Evolutionary conservation across 2,113 vertebrate species (phyloP), one percentile per base, ranked within the genome.

Genomic region (Athene cunicularia): DNA sequence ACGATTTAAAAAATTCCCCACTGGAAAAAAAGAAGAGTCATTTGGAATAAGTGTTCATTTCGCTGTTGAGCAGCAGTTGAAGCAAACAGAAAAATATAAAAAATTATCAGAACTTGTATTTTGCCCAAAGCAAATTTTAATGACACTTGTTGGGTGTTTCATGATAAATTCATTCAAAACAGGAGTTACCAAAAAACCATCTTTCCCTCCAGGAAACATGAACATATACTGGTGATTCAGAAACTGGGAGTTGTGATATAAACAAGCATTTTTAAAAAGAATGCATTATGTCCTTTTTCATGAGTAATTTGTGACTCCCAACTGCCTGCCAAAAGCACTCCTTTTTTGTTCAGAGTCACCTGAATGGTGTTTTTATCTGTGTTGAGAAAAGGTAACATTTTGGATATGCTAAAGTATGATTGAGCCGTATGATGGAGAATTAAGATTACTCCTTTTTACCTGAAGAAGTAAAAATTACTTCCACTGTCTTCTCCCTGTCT

Each of bases 91-190:
- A 89, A 91, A 84, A 71, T 47, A 0, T 73, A 45, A 45, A 45
- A 91, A 96, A 58, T 22, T 60, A 72, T n/a, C 50, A 75, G 41
- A 90, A 85, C 41, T 94, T 82, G 19, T 73, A 37, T 74, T 90
- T 91, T 95, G 45, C 79, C 86, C 62, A 79, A 63, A 88, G 93
- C 74, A 87, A 70, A 59, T 76, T 80, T 85, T 90, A 85, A 70
- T 80, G 28, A 26, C 66, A 59, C 28, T 76, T 91, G 17, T 76
- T 94, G 37, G 14, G 26, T 90, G 49, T 74, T 94, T 75, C 7
- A 70, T 50, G 53, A 82, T n/a, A 79, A 93, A 93, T 91, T 85
- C 3, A 73, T 80, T 87, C 66, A 73, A 94, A 93, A 32, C 13
- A 70, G 30, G 27, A 88, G 32, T 47, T 91, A 66, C 37, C 14